Evolutionary conservation across 23 tunicate species (phyloP), one percentile per base, ranked within the genome.

Genomic region (Trididemnum clinides): DNA sequence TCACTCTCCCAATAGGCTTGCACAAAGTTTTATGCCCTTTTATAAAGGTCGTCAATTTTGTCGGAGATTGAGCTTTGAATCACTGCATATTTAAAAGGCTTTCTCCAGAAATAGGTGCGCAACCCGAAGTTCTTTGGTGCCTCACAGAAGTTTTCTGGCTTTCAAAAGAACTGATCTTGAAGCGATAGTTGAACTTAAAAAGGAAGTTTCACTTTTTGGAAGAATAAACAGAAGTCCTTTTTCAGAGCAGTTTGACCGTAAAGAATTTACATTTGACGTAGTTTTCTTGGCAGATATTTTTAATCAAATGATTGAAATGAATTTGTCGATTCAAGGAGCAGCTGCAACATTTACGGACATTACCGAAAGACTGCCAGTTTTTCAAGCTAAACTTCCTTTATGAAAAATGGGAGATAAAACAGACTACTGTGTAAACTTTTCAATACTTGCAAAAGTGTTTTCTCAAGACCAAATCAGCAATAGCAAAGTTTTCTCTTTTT

Each of bases 1-100:
- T 50, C 71, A 27, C 21, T 57, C 27, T 85, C 28, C 27, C 50
- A 19, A 18, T 33, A 50, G 21, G 34, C 80, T 49, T 85, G 27
- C 23, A 82, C 27, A 63, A 51, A 85, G 51, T 85, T 57, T 29
- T 85, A 72, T 51, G 28, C 25, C 50, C 51, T 29, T 51, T 29
- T 85, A 83, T 76, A 33, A 51, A 39, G 28, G 84, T 76, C 51
- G 88, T 85, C 72, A 85, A 76, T 72, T 85, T 85, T 76, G 66
- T 85, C 39, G 76, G 80, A 76, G 65, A 49, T 30, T 33, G 70
- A 62, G 26, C n/a, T 85, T 85, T 23, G 38, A 83, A 27, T 28
- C 39, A 34, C 39, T 83, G 35, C 37, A 58, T 74, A n/a, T n/a
- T n/a, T n/a, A n/a, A n/a, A n/a, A n/a, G n/a, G n/a, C n/a, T n/a